Evolutionary conservation across 2,113 vertebrate genomes (phyloP).

Genomic region (Cyanoramphus novaezelandiae): DNA sequence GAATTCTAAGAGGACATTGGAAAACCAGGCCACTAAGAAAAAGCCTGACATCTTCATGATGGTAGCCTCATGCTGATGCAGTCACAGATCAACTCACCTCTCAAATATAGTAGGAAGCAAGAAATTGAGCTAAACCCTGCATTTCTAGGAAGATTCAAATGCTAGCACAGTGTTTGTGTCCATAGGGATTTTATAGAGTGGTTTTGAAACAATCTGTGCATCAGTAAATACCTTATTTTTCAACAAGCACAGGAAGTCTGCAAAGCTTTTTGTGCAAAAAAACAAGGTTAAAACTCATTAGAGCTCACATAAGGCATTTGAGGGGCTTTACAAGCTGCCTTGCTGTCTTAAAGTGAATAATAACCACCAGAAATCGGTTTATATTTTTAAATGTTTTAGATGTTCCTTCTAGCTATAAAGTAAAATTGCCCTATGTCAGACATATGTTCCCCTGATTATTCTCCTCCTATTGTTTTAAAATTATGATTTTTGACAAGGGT

Average conservation of each 20-base stretch:
- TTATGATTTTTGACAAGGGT: slow-evolving; percentile 27
- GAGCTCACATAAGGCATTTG: slow-evolving; percentile 45
- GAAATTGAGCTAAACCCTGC: not conserved
- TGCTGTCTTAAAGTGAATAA: slow-evolving; percentile 47
- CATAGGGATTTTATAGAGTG: slow-evolving; percentile 44
- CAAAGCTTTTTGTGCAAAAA: slow-evolving; percentile 64
- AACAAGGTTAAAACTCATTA: slow-evolving; percentile 62
- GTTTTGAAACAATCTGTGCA: slow-evolving; percentile 38
- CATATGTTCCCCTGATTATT: not conserved
- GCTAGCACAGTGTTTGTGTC: not conserved
- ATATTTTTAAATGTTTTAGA: slow-evolving; percentile 20
- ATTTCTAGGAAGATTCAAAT: slow-evolving; percentile 17
- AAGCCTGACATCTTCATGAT: not conserved
- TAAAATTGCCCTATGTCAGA: slow-evolving; percentile 14
- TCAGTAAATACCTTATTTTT: slow-evolving; percentile 49
- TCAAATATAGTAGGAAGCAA: not conserved
- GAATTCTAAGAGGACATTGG: not conserved
- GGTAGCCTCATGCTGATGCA: not conserved
- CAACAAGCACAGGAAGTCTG: slow-evolving; percentile 41
- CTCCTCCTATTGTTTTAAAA: not conserved
- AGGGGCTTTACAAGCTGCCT: slow-evolving; percentile 30
- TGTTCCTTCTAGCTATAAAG: slow-evolving; percentile 1
- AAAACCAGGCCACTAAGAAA: not conserved
- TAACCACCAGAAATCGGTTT: slow-evolving; percentile 37
- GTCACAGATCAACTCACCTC: slow-evolving; percentile 17